Conservation (phyloP, 2,888 invertebrate genomes). For the Melanostoma mellinum region DNA sequence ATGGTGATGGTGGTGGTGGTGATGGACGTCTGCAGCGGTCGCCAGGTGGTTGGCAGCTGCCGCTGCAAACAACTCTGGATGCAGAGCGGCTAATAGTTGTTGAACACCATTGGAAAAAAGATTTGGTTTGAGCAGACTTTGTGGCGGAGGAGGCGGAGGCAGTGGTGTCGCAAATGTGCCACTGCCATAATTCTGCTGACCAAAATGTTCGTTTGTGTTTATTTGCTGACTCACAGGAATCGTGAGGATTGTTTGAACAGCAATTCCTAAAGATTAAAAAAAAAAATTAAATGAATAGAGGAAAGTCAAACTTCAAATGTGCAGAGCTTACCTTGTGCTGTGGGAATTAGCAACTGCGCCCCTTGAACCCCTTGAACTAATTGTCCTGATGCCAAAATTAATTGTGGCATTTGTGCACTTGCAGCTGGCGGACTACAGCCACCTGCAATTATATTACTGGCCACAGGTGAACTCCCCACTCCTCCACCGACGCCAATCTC, state of each 20-base stretch:
- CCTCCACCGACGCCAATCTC: slow-evolving; percentile 83
- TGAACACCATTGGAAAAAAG: slow-evolving; percentile 89
- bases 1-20: slow-evolving; percentile 74
- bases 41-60: slow-evolving; percentile 80
- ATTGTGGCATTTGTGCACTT: slow-evolving; percentile 89
- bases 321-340: slow-evolving; percentile 90
- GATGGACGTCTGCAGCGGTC: slow-evolving; percentile 72
- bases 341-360: slow-evolving; percentile 96
- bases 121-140: slow-evolving; percentile 88
- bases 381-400: slow-evolving; percentile 95
- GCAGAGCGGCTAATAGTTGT: slow-evolving; percentile 89
- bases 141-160: slow-evolving; percentile 79
- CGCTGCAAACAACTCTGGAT: slow-evolving; percentile 85
- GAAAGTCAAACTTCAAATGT: background rate
- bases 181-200: slow-evolving; percentile 78
- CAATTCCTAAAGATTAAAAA: slow-evolving; percentile 87
- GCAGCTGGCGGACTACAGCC: slow-evolving; percentile 78
- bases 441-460: slow-evolving; percentile 70
- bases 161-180: slow-evolving; percentile 61
- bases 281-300: slow-evolving; percentile 10
- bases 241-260: slow-evolving; percentile 96
- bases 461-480: slow-evolving; percentile 84
- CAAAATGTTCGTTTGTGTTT: slow-evolving; percentile 86
- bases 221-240: slow-evolving; percentile 95
- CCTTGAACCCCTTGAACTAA: slow-evolving; percentile 96